phyloP scores from a whole-genome alignment of 2,888 invertebrate genomes.

The Chymomyza caudatula region DNA sequence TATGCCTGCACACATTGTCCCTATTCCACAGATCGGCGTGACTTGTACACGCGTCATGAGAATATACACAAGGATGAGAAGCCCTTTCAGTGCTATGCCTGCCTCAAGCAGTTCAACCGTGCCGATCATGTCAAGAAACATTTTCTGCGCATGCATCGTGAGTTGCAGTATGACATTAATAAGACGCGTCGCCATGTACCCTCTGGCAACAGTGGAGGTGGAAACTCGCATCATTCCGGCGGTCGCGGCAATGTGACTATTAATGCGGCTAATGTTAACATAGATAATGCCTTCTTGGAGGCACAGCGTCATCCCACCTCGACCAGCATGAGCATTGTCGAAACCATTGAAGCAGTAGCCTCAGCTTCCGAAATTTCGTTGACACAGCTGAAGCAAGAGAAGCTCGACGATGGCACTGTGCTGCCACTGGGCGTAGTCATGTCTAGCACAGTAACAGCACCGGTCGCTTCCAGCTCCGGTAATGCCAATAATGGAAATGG shows the following conservation, averaged over 20 bases:
- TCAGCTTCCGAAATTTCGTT: constrained; percentile 75
- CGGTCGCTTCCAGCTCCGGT: constrained; percentile 60
- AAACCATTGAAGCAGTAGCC: constrained; percentile 78
- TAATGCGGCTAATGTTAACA: constrained; percentile 72
- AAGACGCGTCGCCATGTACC: constrained; percentile 83
- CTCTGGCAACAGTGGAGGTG: constrained; percentile 78
- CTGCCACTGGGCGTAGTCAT: constrained; percentile 40
- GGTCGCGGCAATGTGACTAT: constrained; percentile 78
- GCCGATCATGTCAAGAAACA: constrained; percentile 97
- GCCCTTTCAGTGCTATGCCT: constrained; percentile 95
- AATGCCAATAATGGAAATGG: constrained; percentile 11
- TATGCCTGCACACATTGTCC: constrained; percentile 93
- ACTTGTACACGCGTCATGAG: constrained; percentile 93
- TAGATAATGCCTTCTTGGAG: constrained; percentile 75
- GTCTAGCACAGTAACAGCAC: constrained; percentile 60
- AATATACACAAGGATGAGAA: constrained; percentile 96
- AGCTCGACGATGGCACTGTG: constrained; percentile 71
- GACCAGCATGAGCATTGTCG: constrained; percentile 77
- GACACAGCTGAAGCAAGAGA: constrained; percentile 77
- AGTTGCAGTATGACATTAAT: constrained; percentile 91
- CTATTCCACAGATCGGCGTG: constrained; percentile 93
- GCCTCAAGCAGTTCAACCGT: constrained; percentile 94
- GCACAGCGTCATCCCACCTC: constrained; percentile 77
- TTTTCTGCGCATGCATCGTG: constrained; percentile 93
- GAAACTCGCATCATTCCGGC: constrained; percentile 79